Evolutionary conservation across 2,888 invertebrate genomes (phyloP).

Genomic region (Zele albiditarsus): DNA sequence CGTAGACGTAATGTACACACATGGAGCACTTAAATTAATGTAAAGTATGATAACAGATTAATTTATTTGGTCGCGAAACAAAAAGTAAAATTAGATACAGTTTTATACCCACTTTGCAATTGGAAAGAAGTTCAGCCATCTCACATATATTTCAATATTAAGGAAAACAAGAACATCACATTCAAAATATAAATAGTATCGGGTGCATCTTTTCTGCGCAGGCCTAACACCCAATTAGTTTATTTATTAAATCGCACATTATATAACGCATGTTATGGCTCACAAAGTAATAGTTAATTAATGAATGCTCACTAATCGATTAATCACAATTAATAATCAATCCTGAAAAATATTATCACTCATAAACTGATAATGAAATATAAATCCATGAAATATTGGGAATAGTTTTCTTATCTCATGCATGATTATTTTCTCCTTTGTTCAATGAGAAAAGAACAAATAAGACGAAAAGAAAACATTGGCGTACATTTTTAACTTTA

Average conservation of each 20-base stretch:
- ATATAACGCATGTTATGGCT: slow-evolving; percentile 10
- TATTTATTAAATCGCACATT: slow-evolving; percentile 9
- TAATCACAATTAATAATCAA: slow-evolving; percentile 19
- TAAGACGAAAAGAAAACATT: neutral
- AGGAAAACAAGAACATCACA: neutral
- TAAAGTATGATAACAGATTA: slow-evolving; percentile 1
- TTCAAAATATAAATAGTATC: neutral
- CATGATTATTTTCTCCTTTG: slow-evolving; percentile 20
- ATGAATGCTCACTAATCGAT: slow-evolving; percentile 48
- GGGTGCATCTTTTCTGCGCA: slow-evolving; percentile 10
- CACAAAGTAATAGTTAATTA: slow-evolving; percentile 50
- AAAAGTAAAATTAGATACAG: slow-evolving; percentile 3
- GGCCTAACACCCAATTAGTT: slow-evolving; percentile 31
- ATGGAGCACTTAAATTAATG: slow-evolving; percentile 1
- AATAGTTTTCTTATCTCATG: neutral
- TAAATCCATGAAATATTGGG: neutral
- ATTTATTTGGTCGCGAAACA: neutral
- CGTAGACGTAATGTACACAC: slow-evolving; percentile 4
- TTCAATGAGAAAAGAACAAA: neutral
- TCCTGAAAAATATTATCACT: slow-evolving; percentile 8
- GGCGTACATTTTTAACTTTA: neutral
- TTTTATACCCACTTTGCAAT: slow-evolving; percentile 13
- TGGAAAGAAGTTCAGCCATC: neutral
- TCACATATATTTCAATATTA: neutral
- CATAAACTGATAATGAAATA: neutral